Evolutionary conservation across 2,797 vertebrate genomes (phyloP).

Genomic region (Chaunax sp.): DNA sequence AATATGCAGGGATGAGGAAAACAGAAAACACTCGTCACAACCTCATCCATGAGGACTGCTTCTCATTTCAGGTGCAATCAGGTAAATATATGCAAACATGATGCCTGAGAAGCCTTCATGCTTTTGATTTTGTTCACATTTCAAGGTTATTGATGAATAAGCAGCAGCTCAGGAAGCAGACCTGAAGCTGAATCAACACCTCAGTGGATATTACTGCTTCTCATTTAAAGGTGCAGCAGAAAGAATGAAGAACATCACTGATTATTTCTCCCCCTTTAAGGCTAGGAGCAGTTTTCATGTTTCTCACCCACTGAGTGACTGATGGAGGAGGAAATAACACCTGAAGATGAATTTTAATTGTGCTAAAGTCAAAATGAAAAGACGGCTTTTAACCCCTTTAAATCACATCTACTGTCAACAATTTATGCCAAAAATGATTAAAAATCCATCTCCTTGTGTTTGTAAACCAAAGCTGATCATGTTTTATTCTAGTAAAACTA

Average conservation of each 20-base stretch:
- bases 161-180: neutral
- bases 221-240: neutral
- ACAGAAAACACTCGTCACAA: neutral
- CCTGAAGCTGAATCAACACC: neutral
- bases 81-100: neutral
- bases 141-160: conserved; percentile 5
- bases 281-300: neutral
- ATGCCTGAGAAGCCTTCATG: neutral
- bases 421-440: no score
- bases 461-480: no score
- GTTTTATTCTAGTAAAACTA: no score
- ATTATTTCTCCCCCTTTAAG: no score
- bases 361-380: no score
- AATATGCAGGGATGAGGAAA: neutral
- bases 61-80: conserved; percentile 22
- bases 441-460: no score
- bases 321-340: neutral
- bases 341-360: no score
- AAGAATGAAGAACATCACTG: neutral
- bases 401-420: no score
- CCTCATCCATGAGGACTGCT: neutral
- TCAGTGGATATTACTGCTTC: neutral
- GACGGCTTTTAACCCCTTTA: no score
- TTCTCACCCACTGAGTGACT: no score
- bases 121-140: neutral